These are phyloP conservation scores for Quadroppia sp. DNA, from an alignment of 2,888 invertebrate genomes.

Conservation along the genomic window DNA sequence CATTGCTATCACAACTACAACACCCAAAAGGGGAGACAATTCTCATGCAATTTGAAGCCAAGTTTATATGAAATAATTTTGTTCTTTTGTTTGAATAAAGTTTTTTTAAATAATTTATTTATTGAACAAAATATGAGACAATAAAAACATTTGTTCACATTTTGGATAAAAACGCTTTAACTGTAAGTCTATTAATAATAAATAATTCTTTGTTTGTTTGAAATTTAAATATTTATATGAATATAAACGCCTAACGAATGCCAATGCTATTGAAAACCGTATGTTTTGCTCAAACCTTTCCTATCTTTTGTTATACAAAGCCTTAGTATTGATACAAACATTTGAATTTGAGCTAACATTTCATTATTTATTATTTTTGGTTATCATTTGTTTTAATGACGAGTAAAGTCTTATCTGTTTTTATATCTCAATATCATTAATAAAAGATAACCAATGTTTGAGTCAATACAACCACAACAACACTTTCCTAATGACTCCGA, in stretches of 20 bases:
- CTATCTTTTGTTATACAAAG: too few species aligned
- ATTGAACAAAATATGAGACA: neutral
- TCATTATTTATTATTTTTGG: neutral
- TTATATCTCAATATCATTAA: neutral
- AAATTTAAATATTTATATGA: neutral
- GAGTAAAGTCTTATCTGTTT: too few species aligned
- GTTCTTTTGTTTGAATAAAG: neutral
- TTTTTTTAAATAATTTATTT: neutral
- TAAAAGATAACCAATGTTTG: neutral
- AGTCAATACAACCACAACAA: too few species aligned
- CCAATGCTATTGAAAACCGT: neutral
- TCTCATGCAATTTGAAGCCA: neutral
- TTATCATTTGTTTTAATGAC: slow-evolving; percentile 23
- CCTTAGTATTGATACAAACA: too few species aligned
- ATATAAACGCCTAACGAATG: neutral
- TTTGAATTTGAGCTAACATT: neutral
- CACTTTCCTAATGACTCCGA: neutral
- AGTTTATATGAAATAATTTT: neutral
- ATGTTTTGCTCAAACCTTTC: neutral
- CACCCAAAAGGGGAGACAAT: neutral
- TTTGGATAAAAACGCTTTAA: neutral
- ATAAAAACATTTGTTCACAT: neutral
- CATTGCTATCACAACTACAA: neutral
- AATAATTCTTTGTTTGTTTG: neutral
- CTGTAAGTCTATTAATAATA: neutral